phyloP scores from a whole-genome alignment of 2,797 vertebrate species.

The Premnoplex brunnescens region DNA sequence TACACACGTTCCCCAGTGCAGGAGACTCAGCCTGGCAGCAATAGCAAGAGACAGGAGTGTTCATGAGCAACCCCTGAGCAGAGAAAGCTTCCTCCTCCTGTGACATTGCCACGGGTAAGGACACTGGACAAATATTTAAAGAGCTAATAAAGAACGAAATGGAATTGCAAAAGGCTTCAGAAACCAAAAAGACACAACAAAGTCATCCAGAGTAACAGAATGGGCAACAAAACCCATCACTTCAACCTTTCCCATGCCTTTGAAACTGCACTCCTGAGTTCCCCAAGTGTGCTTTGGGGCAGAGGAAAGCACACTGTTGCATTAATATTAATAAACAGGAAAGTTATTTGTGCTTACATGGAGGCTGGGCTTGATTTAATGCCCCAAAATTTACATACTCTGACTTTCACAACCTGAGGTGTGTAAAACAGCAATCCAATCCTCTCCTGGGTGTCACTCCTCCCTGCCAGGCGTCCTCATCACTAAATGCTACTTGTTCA shows the following conservation, averaged over 20 bases:
- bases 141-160: neutral
- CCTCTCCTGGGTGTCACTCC: neutral
- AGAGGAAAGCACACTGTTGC: neutral
- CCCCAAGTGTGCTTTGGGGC: neutral
- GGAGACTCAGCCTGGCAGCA: neutral
- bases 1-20: neutral
- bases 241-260: neutral
- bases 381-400: neutral
- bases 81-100: neutral
- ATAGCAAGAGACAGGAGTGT: rapidly evolving
- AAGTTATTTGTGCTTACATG: neutral
- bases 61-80: neutral
- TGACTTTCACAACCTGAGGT: neutral
- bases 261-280: neutral
- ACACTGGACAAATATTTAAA: neutral
- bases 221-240: rapidly evolving
- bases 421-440: neutral
- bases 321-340: neutral
- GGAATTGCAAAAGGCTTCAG: neutral
- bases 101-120: conserved; percentile 11
- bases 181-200: neutral
- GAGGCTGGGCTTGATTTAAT: neutral
- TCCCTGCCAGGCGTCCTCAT: neutral
- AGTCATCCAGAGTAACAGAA: neutral
- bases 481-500: neutral